Conservation (phyloP, 92 coral and sea anemone species). For the Pocillopora grandis region DNA sequence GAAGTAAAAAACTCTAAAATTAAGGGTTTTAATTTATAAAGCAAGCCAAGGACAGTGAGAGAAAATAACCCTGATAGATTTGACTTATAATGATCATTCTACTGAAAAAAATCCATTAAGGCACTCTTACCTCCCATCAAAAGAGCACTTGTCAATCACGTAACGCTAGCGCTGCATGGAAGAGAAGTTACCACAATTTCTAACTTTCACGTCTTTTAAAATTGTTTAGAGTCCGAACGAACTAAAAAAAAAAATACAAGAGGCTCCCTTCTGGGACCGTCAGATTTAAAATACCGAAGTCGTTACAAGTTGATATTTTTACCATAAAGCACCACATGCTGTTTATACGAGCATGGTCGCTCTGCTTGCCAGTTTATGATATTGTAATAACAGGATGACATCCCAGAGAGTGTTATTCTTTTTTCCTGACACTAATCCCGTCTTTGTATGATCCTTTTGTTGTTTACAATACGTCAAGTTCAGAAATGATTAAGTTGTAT, state of each 20-base stretch:
- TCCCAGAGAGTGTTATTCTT: neutral
- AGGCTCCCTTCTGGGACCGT: neutral
- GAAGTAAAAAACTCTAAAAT: no score
- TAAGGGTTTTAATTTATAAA: no score
- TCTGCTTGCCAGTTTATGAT: neutral
- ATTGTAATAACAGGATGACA: neutral
- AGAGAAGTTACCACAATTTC: neutral
- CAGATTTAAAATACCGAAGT: neutral
- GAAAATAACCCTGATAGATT: no score
- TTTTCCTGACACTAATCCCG: conserved; percentile 4
- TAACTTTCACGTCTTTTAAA: neutral
- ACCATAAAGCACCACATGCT: neutral
- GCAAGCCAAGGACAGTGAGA: no score
- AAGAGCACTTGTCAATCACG: no score
- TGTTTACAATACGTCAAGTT: conserved; percentile 7
- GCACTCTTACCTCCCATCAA: no score
- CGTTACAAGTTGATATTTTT: conserved; percentile 20
- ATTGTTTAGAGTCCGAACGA: neutral
- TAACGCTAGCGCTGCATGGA: neutral
- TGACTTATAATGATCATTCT: no score
- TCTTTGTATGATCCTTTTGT: conserved; percentile 13
- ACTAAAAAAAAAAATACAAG: neutral
- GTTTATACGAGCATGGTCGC: neutral
- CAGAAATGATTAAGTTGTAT: neutral
- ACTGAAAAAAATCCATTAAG: no score